These are phyloP conservation scores for Tachystola acroxantha DNA, from an alignment of 2,888 invertebrate species.

Conservation along the genomic window DNA sequence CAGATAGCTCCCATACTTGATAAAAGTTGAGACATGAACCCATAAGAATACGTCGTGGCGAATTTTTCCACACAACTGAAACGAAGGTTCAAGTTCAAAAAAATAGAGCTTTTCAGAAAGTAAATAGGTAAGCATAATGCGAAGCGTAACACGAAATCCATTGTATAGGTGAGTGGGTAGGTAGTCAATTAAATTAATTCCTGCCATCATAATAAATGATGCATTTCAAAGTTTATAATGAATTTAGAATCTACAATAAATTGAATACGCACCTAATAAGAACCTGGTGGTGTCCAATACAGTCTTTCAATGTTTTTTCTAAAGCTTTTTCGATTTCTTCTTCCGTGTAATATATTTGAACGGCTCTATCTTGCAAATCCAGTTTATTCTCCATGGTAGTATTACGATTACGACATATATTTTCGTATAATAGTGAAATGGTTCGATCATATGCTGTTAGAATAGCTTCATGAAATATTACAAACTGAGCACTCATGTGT, in stretches of 20 bases:
- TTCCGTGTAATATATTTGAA: slow-evolving; percentile 34
- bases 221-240: no score
- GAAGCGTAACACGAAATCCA: no score
- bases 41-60: slow-evolving; percentile 60
- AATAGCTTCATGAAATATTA: slow-evolving; percentile 54
- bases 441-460: slow-evolving; percentile 55
- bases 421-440: slow-evolving; percentile 34
- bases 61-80: slow-evolving; percentile 67
- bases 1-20: slow-evolving; percentile 71
- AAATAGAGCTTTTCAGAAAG: no score
- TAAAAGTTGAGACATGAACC: slow-evolving; percentile 69
- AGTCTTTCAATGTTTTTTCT: slow-evolving; percentile 41
- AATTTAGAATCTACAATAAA: no score
- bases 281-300: slow-evolving; percentile 62
- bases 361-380: slow-evolving; percentile 31
- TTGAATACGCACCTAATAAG: slow-evolving; percentile 50
- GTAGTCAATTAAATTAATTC: no score
- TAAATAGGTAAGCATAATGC: no score
- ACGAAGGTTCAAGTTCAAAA: slow-evolving; percentile 24
- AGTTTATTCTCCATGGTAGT: slow-evolving; percentile 17
- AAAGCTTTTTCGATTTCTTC: slow-evolving; percentile 49
- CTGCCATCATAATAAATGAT: no score
- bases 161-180: no score
- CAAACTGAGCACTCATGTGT: slow-evolving; percentile 65
- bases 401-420: slow-evolving; percentile 18